Evolutionary conservation across 2,888 invertebrate species (phyloP).

Genomic region (Agelastica alni): DNA sequence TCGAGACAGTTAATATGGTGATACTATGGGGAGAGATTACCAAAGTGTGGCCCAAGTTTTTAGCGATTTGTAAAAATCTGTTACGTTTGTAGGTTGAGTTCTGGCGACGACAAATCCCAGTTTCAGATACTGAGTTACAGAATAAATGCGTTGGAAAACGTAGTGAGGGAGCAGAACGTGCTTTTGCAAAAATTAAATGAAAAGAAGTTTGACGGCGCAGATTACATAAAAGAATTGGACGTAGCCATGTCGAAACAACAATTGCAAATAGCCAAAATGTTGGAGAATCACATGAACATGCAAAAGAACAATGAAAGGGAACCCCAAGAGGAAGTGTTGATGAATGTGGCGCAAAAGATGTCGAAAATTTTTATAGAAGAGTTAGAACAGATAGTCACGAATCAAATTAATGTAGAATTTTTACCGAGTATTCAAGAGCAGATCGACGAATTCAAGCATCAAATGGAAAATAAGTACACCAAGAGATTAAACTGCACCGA

Average conservation of each 20-base stretch:
- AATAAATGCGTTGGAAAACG: conserved; percentile 47
- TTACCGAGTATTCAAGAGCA: conserved; percentile 67
- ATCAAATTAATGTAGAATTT: conserved; percentile 62
- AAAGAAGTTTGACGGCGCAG: conserved; percentile 45
- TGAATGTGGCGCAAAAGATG: conserved; percentile 60
- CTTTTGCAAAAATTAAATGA: conserved; percentile 49
- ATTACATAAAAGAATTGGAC: conserved; percentile 52
- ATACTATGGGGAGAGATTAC: no score
- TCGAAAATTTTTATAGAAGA: conserved; percentile 55
- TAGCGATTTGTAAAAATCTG: conserved; percentile 9
- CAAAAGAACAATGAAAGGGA: conserved; percentile 59
- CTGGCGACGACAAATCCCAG: conserved; percentile 40
- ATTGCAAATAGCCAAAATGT: conserved; percentile 51
- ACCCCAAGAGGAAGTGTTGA: conserved; percentile 59
- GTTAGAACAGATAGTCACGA: conserved; percentile 61
- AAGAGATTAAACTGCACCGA: conserved; percentile 76
- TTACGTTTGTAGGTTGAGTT: conserved; percentile 15
- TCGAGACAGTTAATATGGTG: no score
- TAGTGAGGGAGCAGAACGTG: conserved; percentile 50
- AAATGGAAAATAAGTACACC: conserved; percentile 74
- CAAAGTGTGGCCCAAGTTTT: no score
- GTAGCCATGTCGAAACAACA: conserved; percentile 52
- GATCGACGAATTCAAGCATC: conserved; percentile 73
- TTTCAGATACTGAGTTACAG: conserved; percentile 48
- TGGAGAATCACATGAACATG: conserved; percentile 51